Conservation (phyloP, 2,797 vertebrate species). For the Micromesistius poutassou region DNA sequence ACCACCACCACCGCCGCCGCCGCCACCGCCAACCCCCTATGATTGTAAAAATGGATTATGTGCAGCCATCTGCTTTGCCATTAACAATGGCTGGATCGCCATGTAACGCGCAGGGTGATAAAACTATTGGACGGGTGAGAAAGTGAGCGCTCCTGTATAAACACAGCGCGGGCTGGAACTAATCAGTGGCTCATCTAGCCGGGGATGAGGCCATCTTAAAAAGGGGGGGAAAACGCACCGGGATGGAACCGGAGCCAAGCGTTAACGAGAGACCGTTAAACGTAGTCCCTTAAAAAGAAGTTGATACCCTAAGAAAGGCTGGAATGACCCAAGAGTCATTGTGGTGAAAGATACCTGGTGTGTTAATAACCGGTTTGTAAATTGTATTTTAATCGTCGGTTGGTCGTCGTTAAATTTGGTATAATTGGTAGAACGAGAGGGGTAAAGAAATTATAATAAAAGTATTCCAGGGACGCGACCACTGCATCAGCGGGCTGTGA, state of each 20-base stretch:
- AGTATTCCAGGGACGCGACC: neutral
- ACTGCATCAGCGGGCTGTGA: neutral
- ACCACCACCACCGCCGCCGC: neutral
- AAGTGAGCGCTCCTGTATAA: slow-evolving; percentile 54
- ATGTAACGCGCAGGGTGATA: slow-evolving; percentile 66
- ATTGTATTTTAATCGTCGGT: neutral
- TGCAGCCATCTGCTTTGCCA: slow-evolving; percentile 74
- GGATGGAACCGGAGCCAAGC: neutral
- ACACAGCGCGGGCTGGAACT: slow-evolving; percentile 58
- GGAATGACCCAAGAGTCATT: neutral
- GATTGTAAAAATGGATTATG: slow-evolving; percentile 71
- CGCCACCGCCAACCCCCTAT: neutral
- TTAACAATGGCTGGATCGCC: slow-evolving; percentile 68
- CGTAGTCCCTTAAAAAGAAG: neutral
- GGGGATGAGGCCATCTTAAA: slow-evolving; percentile 35
- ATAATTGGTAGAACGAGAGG: neutral
- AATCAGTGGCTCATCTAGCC: slow-evolving; percentile 55
- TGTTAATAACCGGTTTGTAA: neutral
- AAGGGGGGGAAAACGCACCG: slow-evolving; percentile 10
- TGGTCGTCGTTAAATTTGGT: neutral
- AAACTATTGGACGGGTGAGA: slow-evolving; percentile 55
- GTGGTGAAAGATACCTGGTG: neutral
- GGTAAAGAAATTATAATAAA: slow-evolving; percentile 17
- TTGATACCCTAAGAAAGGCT: neutral
- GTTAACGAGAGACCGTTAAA: neutral